phyloP scores from a whole-genome alignment of 2,113 vertebrate species.

The Paradisaea rubra region DNA sequence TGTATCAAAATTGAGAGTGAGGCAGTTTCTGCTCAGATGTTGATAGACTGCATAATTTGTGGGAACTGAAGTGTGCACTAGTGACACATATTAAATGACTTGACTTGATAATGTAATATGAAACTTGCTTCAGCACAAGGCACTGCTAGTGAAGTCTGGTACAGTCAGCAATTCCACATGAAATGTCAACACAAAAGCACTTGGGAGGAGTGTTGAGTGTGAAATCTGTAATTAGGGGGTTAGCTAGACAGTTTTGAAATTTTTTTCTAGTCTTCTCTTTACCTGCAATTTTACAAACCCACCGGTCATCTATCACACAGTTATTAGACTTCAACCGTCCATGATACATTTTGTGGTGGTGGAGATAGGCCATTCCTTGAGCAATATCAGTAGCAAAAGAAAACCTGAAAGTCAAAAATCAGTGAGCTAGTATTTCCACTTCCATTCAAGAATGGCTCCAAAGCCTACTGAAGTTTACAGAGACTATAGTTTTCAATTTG shows the following conservation, averaged over 20 bases:
- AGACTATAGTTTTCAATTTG: background rate
- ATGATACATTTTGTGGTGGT: constrained; percentile 78
- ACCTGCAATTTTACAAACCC: constrained; percentile 87
- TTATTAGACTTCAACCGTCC: constrained; percentile 78
- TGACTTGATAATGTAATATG: background rate
- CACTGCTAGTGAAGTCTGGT: background rate
- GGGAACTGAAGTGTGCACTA: background rate
- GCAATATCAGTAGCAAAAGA: constrained; percentile 83
- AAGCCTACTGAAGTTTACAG: background rate
- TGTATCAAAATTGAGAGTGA: background rate
- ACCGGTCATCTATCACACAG: constrained; percentile 81
- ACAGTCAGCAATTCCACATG: background rate
- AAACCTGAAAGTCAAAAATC: constrained; percentile 69
- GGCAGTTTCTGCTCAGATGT: background rate
- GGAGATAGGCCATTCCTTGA: constrained; percentile 81
- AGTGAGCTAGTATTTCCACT: background rate
- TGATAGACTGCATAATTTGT: background rate
- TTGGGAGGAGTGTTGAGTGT: background rate
- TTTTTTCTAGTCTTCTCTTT: background rate
- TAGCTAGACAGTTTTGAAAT: background rate
- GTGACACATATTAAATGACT: background rate
- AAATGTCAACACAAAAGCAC: background rate
- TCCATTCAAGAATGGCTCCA: background rate
- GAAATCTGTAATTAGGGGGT: background rate
- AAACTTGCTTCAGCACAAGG: background rate